Evolutionary conservation across 2,797 vertebrate species (phyloP), one percentile per base, ranked within the genome.

Genomic region (Helarctos malayanus): DNA sequence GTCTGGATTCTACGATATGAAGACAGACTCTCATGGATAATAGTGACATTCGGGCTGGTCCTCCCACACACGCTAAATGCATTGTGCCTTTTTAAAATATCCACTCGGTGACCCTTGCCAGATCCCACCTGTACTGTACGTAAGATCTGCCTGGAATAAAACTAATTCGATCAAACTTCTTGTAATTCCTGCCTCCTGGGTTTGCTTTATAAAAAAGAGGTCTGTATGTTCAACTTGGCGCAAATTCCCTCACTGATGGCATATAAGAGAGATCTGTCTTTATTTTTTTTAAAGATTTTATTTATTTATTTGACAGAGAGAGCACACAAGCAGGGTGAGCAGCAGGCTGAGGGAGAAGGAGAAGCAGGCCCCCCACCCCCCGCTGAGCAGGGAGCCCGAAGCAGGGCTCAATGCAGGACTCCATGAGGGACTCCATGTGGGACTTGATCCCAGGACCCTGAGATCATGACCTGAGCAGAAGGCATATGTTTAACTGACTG

Each of bases 181-280:
- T n/a, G 47, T 13, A 76, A 93, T 82, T 87, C 81, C 83, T 87
- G 41, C 57, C 75, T 92, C 61, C 85, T n/a, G 65, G 13, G 45
- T 91, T 69, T 91, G n/a, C 65, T 76, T 95, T 94, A 79, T 94
- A 82, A 81, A 69, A 80, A 87, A 52, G 47, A 71, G 7, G 8
- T 59, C 14, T 91, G 45, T 88, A 88, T 89, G 38, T n/a, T 71
- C 86, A 73, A 47, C 65, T 81, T 80, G 83, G 57, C 82, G 96
- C 56, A 95, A 81, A 61, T 75, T 65, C 52, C 25, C 19, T 88
- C 90, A 75, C 68, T 83, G 82, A 89, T 91, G 88, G 78, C 47
- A 95, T 68, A 27, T 18, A 94, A 91, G 69, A 83, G 27, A 95
- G 47, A 89, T 65, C 7, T 65, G 32, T 65, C 61, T n/a, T 61